These are phyloP conservation scores for Uloborus diversus DNA, from an alignment of 1,140 invertebrate genomes.

Conservation along the genomic window DNA sequence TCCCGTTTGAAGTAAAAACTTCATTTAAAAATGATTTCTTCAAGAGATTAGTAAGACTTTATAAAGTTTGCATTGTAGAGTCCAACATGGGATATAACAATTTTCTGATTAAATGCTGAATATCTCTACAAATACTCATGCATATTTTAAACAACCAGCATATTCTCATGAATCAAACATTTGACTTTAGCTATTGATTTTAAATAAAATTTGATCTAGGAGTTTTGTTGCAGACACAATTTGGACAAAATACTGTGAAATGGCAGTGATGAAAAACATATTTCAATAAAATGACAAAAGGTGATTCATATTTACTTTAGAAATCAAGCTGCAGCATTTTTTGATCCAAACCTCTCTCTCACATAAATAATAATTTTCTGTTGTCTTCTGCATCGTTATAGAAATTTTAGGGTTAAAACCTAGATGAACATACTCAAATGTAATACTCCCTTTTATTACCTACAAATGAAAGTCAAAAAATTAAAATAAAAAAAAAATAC, in stretches of 20 bases:
- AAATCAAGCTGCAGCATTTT: slow-evolving; percentile 13
- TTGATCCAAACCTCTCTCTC: background rate
- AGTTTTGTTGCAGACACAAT: background rate
- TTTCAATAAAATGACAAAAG: background rate
- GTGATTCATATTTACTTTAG: background rate
- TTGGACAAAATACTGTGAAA: background rate
- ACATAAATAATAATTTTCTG: background rate
- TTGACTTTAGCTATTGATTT: too few species aligned
- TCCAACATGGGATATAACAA: too few species aligned
- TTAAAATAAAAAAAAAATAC: background rate
- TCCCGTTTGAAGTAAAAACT: too few species aligned
- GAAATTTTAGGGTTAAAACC: background rate
- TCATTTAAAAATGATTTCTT: too few species aligned
- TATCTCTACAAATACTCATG: too few species aligned
- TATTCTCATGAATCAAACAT: too few species aligned
- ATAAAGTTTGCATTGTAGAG: too few species aligned
- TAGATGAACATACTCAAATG: slow-evolving; percentile 26
- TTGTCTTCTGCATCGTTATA: background rate
- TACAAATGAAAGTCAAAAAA: background rate
- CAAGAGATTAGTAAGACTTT: too few species aligned
- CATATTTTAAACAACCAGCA: too few species aligned
- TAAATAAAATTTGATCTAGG: too few species aligned
- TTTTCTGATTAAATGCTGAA: too few species aligned
- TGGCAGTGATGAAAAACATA: background rate
- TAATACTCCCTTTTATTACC: slow-evolving; percentile 23